Percentiles rank a stretch among this genome's conserved stretches.
These are phyloP conservation scores for Brachystomella parvula DNA, from an alignment of 1,140 invertebrate genomes.

Conservation along the genomic window DNA sequence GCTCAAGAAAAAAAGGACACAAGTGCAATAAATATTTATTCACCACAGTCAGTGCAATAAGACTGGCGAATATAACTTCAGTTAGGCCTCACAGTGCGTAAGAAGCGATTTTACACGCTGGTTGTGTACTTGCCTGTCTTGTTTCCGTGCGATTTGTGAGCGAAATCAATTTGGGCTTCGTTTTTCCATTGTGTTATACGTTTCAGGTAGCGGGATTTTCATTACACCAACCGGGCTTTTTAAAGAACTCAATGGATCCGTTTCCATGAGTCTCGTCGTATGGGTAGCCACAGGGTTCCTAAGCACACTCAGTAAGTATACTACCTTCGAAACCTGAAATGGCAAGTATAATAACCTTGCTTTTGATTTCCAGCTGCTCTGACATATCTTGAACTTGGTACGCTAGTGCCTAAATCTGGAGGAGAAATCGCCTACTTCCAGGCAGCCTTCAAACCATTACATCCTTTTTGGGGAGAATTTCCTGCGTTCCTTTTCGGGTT, in stretches of 20 bases:
- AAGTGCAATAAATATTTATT: too few species aligned
- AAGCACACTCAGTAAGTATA: constrained; percentile 63
- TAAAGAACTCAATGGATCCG: constrained; percentile 66
- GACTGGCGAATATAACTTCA: too few species aligned
- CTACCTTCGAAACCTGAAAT: too few species aligned
- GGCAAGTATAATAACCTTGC: too few species aligned
- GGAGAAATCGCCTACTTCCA: constrained; percentile 73
- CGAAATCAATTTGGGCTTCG: too few species aligned
- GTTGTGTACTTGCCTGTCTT: too few species aligned
- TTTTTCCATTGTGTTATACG: too few species aligned
- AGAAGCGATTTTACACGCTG: too few species aligned
- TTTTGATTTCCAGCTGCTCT: constrained; percentile 24
- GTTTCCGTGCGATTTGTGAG: too few species aligned
- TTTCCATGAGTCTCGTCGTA: constrained; percentile 71
- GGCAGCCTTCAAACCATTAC: constrained; percentile 61
- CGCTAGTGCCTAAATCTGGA: constrained; percentile 67
- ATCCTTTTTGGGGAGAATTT: constrained; percentile 60
- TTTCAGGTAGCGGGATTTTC: constrained; percentile 75
- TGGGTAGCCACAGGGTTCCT: constrained; percentile 74
- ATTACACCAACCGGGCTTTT: constrained; percentile 75
- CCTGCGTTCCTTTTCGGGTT: constrained; percentile 70
- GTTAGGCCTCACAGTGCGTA: too few species aligned
- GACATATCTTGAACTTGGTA: constrained; percentile 33
- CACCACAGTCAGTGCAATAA: too few species aligned
- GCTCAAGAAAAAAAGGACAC: too few species aligned